Percentiles rank a stretch among this genome's conserved stretches.
These are phyloP conservation scores for Andrena chrysosceles DNA, from an alignment of 2,888 invertebrate genomes.

Conservation along the genomic window DNA sequence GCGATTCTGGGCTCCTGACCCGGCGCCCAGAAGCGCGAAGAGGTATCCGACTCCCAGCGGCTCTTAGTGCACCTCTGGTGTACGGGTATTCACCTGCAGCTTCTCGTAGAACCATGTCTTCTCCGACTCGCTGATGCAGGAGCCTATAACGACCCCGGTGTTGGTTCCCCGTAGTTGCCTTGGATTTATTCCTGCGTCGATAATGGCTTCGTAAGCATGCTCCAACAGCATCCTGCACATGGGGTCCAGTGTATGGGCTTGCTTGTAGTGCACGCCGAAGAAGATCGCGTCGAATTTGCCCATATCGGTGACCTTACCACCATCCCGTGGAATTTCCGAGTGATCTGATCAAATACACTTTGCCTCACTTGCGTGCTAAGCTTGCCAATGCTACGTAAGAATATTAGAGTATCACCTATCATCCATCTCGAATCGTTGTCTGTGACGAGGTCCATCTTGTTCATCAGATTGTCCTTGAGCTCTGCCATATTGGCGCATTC, in stretches of 20 bases:
- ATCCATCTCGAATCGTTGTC: constrained; percentile 85
- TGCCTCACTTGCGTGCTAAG: not conserved
- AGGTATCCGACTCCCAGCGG: too few relatives aligned
- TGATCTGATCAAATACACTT: constrained; percentile 81
- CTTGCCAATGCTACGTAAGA: not conserved
- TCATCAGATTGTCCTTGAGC: constrained; percentile 89
- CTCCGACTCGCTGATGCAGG: constrained; percentile 89
- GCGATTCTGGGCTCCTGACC: too few relatives aligned
- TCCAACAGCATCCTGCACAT: constrained; percentile 88
- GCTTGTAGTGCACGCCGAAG: constrained; percentile 86
- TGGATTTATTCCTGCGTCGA: constrained; percentile 87
- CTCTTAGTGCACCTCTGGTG: too few relatives aligned
- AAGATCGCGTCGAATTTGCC: constrained; percentile 88
- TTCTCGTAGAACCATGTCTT: constrained; percentile 90
- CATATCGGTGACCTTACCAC: constrained; percentile 90
- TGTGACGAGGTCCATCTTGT: constrained; percentile 90
- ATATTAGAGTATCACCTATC: constrained; percentile 67
- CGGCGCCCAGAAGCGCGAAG: too few relatives aligned
- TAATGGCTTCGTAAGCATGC: constrained; percentile 87
- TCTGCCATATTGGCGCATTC: constrained; percentile 91
- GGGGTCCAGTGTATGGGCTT: constrained; percentile 87
- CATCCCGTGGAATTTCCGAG: constrained; percentile 90
- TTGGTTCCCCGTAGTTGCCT: constrained; percentile 87
- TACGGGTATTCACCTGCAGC: constrained; percentile 85
- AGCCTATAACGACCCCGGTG: constrained; percentile 91